Evolutionary conservation across 2,113 vertebrate species (phyloP).

Genomic region (Geothlypis trichas): DNA sequence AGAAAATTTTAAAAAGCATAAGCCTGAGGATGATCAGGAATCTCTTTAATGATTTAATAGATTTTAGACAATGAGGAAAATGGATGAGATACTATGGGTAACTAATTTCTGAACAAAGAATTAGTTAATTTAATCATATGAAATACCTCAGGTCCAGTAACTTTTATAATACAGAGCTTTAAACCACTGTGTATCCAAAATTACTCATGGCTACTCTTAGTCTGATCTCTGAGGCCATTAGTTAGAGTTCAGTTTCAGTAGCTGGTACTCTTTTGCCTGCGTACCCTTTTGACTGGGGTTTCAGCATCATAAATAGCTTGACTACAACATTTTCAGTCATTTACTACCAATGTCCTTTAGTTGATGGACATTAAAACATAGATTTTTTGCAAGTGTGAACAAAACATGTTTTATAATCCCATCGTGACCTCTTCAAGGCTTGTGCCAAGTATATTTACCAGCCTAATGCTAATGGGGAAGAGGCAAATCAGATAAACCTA

Average conservation of each 20-base stretch:
- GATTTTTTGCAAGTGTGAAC: neutral
- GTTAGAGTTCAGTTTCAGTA: neutral
- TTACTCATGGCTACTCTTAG: rapidly evolving
- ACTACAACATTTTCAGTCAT: neutral
- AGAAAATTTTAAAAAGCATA: neutral
- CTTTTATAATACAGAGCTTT: neutral
- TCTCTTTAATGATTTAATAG: neutral
- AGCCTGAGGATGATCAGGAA: neutral
- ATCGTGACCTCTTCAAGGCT: neutral
- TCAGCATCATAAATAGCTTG: neutral
- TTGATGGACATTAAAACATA: neutral
- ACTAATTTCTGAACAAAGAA: neutral
- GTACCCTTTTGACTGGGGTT: neutral
- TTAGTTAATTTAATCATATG: neutral
- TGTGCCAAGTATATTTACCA: neutral
- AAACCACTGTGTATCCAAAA: neutral
- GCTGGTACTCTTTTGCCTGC: neutral
- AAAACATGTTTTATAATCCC: neutral
- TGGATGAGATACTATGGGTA: neutral
- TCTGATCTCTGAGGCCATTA: neutral
- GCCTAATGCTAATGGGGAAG: neutral
- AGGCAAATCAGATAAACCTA: neutral
- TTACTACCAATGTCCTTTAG: neutral
- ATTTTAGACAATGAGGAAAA: neutral
- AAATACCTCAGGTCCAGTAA: neutral